Evolutionary conservation across 1,140 invertebrate genomes (phyloP), one percentile per base, ranked within the genome.

Genomic region (Pogonomyrmex californicus): DNA sequence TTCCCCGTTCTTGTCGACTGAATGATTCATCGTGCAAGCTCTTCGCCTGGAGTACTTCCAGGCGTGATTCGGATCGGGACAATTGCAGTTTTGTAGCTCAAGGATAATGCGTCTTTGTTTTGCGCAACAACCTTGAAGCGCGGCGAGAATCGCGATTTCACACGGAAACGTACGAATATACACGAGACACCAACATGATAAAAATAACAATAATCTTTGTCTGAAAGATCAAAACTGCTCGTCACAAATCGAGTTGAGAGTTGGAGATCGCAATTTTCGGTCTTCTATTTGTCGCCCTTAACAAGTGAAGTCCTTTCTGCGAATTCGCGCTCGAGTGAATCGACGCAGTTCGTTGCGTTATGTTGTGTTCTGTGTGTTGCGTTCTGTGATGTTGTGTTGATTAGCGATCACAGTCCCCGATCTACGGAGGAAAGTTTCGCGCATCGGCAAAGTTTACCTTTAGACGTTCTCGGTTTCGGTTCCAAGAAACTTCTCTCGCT

Each of bases 1-100:
- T 33, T 49, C 36, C 36, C 47, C 44, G 47, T 79, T 36, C 51
- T 83, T 60, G 65, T 56, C 44, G 41, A 47, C 47, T 17, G 77
- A 36, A 83, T 83, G 79, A 75, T 60, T 75, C 68, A 83, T 73
- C 56, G 44, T 58, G 9, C 30, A 83, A 83, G 75, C 56, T 62
- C 30, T 14, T 62, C 51, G 38, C 17, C n/a, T 10, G 51, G 38
- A 73, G 51, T n/a, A 82, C 23, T 56, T 58, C 54, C 17, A 23
- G 44, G 9, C 30, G 54, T 36, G 79, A 60, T 60, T 79, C 62
- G 23, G 47, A 3, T 41, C 44, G 33, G 65, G 23, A 71, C 36
- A 44, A 58, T 60, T 23, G 38, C 9, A 17, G 23, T 30, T 49
- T 68, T 36, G 51, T 10, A 58, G 51, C 38, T 33, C 17, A 66